Conservation (phyloP, 2,113 vertebrate species). For the Ploceus nigricollis region DNA sequence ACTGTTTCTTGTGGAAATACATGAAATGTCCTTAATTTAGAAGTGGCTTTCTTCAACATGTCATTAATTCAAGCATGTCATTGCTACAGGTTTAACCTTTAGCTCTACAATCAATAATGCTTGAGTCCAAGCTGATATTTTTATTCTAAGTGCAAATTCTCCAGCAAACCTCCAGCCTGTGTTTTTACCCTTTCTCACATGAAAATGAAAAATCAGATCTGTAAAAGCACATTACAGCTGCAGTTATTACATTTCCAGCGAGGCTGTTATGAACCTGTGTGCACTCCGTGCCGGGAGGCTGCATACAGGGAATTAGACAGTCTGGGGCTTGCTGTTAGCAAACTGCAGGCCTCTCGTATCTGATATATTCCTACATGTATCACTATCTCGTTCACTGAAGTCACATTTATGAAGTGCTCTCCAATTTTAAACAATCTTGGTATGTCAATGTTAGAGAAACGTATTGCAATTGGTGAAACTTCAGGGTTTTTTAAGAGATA, state of each 20-base stretch:
- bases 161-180: not conserved
- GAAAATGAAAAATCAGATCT: not conserved
- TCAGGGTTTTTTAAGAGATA: not conserved
- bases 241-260: not conserved
- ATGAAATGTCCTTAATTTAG: not conserved
- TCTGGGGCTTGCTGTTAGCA: not conserved
- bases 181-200: not conserved
- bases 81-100: conserved; percentile 24
- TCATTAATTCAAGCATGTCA: conserved; percentile 1
- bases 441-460: not conserved
- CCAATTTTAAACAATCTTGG: not conserved
- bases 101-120: not conserved
- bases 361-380: not conserved
- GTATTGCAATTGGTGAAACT: not conserved
- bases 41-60: not conserved
- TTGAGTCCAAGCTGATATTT: not conserved
- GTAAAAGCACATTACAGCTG: not conserved
- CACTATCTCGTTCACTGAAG: not conserved
- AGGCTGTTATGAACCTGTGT: not conserved
- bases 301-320: not conserved
- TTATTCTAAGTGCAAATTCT: not conserved
- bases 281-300: not conserved
- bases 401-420: not conserved
- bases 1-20: not conserved
- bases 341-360: not conserved